phyloP scores from a whole-genome alignment of 1,140 invertebrate genomes.

The Metaphire vulgaris region DNA sequence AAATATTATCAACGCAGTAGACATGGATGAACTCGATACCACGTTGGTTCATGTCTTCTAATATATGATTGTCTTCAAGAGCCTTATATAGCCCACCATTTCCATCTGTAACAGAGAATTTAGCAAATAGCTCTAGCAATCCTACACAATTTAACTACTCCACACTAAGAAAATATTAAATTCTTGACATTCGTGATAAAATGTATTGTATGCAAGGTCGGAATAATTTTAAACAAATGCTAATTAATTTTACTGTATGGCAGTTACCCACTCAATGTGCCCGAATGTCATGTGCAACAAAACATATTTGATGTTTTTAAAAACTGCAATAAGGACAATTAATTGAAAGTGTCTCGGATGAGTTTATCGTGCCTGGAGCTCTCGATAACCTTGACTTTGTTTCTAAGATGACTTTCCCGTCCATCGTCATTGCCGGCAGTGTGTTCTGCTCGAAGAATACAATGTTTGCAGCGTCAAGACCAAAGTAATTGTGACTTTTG shows the following conservation, averaged over 20 bases:
- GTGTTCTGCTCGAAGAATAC: conserved; percentile 80
- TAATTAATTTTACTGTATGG: no score
- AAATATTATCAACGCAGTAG: conserved; percentile 97
- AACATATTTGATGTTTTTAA: no score
- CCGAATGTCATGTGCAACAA: no score
- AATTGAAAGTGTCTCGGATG: no score
- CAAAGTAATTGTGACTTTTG: conserved; percentile 75
- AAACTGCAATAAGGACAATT: no score
- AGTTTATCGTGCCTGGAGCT: background rate
- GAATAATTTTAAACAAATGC: background rate
- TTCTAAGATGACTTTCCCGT: background rate
- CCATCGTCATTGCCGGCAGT: background rate
- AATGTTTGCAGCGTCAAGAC: conserved; percentile 73
- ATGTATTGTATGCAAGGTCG: background rate
- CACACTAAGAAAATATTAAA: background rate
- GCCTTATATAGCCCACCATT: conserved; percentile 96
- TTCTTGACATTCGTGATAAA: background rate
- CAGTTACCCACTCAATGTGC: no score
- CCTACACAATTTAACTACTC: background rate
- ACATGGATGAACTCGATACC: conserved; percentile 86
- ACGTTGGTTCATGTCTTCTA: conserved; percentile 73
- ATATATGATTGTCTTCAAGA: conserved; percentile 61
- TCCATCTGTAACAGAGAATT: conserved; percentile 62
- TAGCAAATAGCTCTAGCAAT: background rate
- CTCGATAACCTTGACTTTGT: background rate